phyloP scores from a whole-genome alignment of 2,888 invertebrate genomes.

The Drosophila melanosoma region DNA sequence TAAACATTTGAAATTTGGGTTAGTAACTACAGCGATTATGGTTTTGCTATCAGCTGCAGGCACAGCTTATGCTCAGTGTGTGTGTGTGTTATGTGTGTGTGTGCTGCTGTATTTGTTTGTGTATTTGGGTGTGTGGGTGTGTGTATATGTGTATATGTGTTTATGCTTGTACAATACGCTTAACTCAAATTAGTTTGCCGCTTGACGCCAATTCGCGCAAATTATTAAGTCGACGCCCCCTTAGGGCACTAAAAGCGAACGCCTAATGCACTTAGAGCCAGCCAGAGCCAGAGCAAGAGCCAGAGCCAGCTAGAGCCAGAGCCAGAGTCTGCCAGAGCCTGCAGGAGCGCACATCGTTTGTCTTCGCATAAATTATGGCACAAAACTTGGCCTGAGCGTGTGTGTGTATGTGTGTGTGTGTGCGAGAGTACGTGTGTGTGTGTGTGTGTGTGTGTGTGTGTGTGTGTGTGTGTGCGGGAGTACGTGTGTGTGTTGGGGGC shows the following conservation, averaged over 20 bases:
- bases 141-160: conserved; percentile 16
- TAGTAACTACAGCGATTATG: conserved; percentile 21
- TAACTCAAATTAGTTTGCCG: conserved; percentile 77
- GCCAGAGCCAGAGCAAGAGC: conserved; percentile 1
- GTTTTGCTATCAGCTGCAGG: conserved; percentile 13
- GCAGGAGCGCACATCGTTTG: conserved; percentile 49
- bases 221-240: conserved; percentile 70
- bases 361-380: conserved; percentile 73
- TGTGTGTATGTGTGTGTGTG: background rate
- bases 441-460: conserved; percentile 12
- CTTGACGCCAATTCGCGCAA: conserved; percentile 74
- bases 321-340: background rate
- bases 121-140: background rate
- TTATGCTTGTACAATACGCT: conserved; percentile 60
- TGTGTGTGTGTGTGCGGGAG: background rate
- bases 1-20: conserved; percentile 17
- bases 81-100: conserved; percentile 7
- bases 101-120: background rate
- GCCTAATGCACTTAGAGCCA: conserved; percentile 67
- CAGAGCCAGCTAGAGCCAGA: conserved; percentile 20
- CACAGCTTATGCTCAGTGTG: background rate
- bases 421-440: background rate
- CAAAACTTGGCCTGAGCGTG: conserved; percentile 10
- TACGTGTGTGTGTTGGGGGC: background rate
- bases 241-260: conserved; percentile 60